Evolutionary conservation across 2,797 vertebrate genomes (phyloP), one percentile per base, ranked within the genome.

Genomic region (Poeciliopsis presidionis): DNA sequence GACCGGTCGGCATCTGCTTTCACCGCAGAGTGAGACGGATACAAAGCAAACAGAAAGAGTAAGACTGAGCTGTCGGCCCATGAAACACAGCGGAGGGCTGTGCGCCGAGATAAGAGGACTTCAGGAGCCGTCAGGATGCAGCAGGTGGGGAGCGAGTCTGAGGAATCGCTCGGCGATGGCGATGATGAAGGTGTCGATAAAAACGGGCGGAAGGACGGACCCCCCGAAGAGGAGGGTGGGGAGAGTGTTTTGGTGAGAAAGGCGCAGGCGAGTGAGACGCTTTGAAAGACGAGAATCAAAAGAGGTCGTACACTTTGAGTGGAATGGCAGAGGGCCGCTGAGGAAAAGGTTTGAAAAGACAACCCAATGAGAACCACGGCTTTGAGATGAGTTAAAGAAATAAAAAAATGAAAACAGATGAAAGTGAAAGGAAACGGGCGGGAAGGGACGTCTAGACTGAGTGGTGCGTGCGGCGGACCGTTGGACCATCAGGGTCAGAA

Each of bases 61-160:
- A 41, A 72, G 73, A 57, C 61, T 47, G n/a, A 86, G 65, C 79
- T 71, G 75, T 65, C 51, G 30, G 30, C 16, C 74, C 41, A 41
- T 63, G 73, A 85, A 80, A 84, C 84, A 53, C 77, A 47, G 43
- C n/a, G 33, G 63, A 78, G 83, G 63, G 75, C 78, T 76, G 74
- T 61, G 51, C 18, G 25, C 22, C 7, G n/a, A 78, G 65, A 86
- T 76, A 83, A 47, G 77, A 87, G 75, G 74, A 59, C 77, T 47
- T 30, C 25, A 53, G 72, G 41, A 79, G 79, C 75, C 74, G 79
- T 41, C 45, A 25, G 84, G 75, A 76, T 57, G 74, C 75, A 84
- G 77, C 78, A 78, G 79, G 74, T 79, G 80, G 47, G 36, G 45
- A 67, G 70, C 20, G 61, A 77, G 73, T 79, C 74, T 61, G 74